Evolutionary conservation across 2,113 vertebrate genomes (phyloP).

Genomic region (Eudyptes chrysolophus): DNA sequence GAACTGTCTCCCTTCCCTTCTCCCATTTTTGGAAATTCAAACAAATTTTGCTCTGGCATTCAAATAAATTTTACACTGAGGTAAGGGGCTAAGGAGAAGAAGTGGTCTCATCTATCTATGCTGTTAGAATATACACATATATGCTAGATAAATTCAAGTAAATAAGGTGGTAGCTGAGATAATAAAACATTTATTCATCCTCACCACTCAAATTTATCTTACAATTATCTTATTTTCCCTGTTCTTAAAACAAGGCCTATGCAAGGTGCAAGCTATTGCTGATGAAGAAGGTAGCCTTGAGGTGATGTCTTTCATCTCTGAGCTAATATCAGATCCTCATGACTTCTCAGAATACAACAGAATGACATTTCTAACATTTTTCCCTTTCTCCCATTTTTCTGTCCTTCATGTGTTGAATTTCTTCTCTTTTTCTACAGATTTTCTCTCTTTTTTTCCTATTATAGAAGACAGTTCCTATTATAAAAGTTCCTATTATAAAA

Average conservation of each 20-base stretch:
- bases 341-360: neutral
- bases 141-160: neutral
- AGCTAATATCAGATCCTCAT: neutral
- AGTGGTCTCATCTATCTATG: neutral
- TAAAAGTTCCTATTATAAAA: neutral
- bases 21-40: neutral
- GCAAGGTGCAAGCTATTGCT: neutral
- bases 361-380: neutral
- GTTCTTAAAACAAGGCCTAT: neutral
- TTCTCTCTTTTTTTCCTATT: neutral
- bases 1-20: neutral
- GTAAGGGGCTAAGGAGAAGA: neutral
- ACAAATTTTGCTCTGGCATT: neutral
- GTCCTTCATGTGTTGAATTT: neutral
- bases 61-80: neutral
- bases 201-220: neutral
- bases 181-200: neutral
- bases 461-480: neutral
- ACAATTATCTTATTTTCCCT: neutral
- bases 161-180: neutral
- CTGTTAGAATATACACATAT: neutral
- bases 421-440: neutral
- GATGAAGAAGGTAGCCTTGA: neutral
- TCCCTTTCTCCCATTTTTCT: neutral
- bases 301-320: neutral